Base-by-base conservation (phyloP, 2,888 invertebrate genomes). In the Myopa tessellatipennis region DNA sequence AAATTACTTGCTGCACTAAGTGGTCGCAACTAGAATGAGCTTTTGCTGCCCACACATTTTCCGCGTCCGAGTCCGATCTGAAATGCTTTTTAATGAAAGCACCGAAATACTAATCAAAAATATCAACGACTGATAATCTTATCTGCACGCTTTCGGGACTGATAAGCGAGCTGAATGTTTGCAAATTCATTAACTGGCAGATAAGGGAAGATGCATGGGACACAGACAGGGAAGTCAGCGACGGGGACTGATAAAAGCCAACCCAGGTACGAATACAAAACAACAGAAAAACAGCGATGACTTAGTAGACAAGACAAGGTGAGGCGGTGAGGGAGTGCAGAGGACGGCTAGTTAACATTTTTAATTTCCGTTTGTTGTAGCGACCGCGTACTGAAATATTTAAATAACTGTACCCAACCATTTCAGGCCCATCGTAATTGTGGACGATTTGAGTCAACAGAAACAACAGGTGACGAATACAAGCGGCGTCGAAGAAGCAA, bases 361-460 rank as follows among this genome's bases (percentile, higher is more conserved):
- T 61, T 72, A 80, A 81, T 80, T 81, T 81, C 79, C 81, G 78
- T 77, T 78, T 71, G 60, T 74, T 80, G 79, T 80, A 63, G 73
- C 68, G 69, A 26, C 52, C 61, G 74, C 16, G 8, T 84, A 81
- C 79, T 74, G 78, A 78, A 77, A 76, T 34, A 68, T 78, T 36
- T 14, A 74, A 7, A 77, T 77, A 67, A 72, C 60, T 72, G 40
- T 77, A 50, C 40, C 40, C 8, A n/a, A n/a, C 45, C 6, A 7
- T 80, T 81, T 5, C 82, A 88, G 88, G 78, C 87, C 87, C 38
- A 85, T 87, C 82, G 88, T 85, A 77, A 85, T 87, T 80, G 85
- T 87, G 74, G 88, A 88, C 83, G 88, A 88, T 82, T 82, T 85
- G 79, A 83, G 83, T 77, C 83, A 83, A 76, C 81, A 83, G 34